Base-by-base conservation (phyloP, 2,113 vertebrate genomes). In the Cichladusa arquata region DNA sequence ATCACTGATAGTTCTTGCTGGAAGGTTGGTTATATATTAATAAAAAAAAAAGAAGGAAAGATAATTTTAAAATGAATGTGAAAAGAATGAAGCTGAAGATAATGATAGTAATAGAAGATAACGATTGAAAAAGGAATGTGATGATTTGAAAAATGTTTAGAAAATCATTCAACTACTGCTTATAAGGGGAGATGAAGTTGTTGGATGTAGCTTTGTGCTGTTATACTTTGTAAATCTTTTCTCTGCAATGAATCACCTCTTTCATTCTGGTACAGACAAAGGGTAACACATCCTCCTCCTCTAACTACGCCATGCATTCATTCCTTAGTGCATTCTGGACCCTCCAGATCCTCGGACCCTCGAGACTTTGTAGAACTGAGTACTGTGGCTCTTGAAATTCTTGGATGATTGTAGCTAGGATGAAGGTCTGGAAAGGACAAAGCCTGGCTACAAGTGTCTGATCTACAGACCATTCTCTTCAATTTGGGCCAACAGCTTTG, bases 141-240 rank as follows among this genome's bases (percentile, higher is more conserved):
- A 82, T 91, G 9, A 42, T 56, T 83, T 84, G 31, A 93, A 93
- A 95, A 95, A 62, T 84, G 31, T 86, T 90, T 82, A 87, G 71
- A 84, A 86, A 61, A 67, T 36, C 17, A 13, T 92, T 72, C 36
- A 57, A 31, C 26, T 86, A 20, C 26, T 80, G 79, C 31, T 84
- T 10, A 61, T 25, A 71, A 62, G 51, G 71, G 77, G 54, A 82
- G n/a, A 61, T 65, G 19, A 38, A 84, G 14, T 83, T 65, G 31
- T 44, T 88, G 48, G n/a, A 42, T 71, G 51, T 45, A 45, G 23
- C 34, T 81, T 87, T 85, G 70, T 65, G 45, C n/a, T 80, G 15
- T 65, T n/a, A 42, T 61, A 34, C 33, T 83, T 80, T 54, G 45
- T 60, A 88, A 94, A 84, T 29, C 7, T 73, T 9, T 87, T 16